Evolutionary conservation across 2,888 invertebrate genomes (phyloP).

Genomic region (Sesia apiformis): DNA sequence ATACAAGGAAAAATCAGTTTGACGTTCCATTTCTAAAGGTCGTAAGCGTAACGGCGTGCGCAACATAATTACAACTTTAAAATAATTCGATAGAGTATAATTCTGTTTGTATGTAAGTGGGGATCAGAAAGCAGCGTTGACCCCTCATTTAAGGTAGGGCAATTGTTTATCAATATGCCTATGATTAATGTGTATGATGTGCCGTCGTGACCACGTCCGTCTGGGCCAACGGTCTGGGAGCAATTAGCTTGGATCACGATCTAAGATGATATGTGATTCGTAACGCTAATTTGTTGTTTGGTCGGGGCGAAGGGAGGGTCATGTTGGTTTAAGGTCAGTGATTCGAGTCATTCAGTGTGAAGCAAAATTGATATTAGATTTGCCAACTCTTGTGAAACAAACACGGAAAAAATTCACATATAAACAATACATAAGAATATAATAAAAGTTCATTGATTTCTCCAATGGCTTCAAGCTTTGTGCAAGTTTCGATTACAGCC

Average conservation of each 20-base stretch:
- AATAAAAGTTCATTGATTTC: too few relatives aligned
- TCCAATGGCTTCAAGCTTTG: too few relatives aligned
- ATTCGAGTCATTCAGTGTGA: too few relatives aligned
- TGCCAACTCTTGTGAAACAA: too few relatives aligned
- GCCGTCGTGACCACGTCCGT: constrained; percentile 48
- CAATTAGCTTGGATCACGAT: constrained; percentile 68
- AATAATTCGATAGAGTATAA: neutral
- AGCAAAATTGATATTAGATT: too few relatives aligned
- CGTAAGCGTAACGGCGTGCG: neutral
- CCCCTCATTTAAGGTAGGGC: constrained; percentile 70
- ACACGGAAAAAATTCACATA: too few relatives aligned
- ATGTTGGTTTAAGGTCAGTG: neutral
- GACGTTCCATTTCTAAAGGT: neutral
- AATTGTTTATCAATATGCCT: constrained; percentile 71
- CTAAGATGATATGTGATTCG: constrained; percentile 61
- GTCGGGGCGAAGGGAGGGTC: neutral
- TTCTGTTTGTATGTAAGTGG: neutral
- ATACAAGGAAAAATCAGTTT: neutral
- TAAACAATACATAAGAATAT: too few relatives aligned
- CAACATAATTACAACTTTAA: constrained; percentile 16
- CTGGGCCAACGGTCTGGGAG: constrained; percentile 25
- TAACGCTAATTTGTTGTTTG: constrained; percentile 49
- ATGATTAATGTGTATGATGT: constrained; percentile 61
- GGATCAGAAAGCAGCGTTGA: constrained; percentile 37
- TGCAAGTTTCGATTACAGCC: too few relatives aligned